Evolutionary conservation across 2,113 vertebrate genomes (phyloP).

Genomic region (Cynoglossus semilaevis): DNA sequence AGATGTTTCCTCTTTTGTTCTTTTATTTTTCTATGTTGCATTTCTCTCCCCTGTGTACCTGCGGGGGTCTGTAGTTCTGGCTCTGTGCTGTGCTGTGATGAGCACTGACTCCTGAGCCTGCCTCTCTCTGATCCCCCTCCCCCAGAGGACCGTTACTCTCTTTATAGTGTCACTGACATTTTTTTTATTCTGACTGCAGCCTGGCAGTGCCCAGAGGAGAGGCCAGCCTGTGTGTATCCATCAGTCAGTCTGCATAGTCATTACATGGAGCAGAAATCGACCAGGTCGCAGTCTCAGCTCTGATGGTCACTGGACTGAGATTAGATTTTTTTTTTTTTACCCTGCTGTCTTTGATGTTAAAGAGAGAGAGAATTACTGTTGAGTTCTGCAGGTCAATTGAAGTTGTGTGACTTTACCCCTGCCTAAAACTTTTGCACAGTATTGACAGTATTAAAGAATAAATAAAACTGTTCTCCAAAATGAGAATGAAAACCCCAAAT

Average conservation of each 20-base stretch:
- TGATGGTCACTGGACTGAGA: no score
- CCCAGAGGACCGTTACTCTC: constrained; percentile 49
- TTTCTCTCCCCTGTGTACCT: background rate
- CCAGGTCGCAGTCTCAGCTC: constrained; percentile 37
- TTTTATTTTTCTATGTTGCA: background rate
- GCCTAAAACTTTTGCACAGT: no score
- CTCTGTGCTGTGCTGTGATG: constrained; percentile 45
- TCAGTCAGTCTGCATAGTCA: constrained; percentile 46
- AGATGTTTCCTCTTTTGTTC: constrained; percentile 34
- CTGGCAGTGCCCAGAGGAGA: constrained; percentile 35
- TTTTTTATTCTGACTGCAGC: constrained; percentile 56
- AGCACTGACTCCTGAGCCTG: constrained; percentile 31
- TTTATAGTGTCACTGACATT: constrained; percentile 43
- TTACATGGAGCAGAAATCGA: constrained; percentile 37
- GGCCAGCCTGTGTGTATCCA: constrained; percentile 50
- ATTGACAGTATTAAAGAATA: no score
- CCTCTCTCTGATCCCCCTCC: constrained; percentile 30
- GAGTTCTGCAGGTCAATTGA: no score
- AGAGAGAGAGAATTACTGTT: no score
- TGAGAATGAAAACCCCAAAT: no score
- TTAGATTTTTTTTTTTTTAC: no score
- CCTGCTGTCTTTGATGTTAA: no score
- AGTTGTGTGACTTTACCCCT: no score
- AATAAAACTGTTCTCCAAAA: no score
- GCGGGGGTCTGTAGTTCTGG: constrained; percentile 37